phyloP scores from a whole-genome alignment of 2,888 invertebrate species.

The Andrena trimmerana region DNA sequence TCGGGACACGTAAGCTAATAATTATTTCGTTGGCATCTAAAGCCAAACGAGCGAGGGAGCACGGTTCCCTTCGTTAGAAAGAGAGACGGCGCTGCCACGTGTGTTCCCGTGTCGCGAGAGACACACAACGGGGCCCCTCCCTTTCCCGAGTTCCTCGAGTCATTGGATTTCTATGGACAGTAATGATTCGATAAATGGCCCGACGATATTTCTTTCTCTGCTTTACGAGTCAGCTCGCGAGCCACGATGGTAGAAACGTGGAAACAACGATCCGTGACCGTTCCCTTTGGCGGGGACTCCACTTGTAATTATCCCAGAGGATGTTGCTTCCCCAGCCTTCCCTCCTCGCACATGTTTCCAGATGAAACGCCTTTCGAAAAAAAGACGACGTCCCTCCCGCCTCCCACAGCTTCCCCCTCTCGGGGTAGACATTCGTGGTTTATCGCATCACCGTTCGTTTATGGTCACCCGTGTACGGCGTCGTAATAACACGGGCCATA shows the following conservation, averaged over 20 bases:
- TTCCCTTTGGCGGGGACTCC: constrained; percentile 34
- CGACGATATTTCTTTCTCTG: constrained; percentile 69
- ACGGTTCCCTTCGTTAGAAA: constrained; percentile 37
- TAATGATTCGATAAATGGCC: constrained; percentile 77
- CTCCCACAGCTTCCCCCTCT: not conserved
- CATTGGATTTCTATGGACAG: constrained; percentile 67
- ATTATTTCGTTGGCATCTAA: constrained; percentile 58
- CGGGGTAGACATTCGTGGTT: constrained; percentile 52
- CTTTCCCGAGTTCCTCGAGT: constrained; percentile 43
- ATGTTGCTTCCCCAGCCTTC: constrained; percentile 29
- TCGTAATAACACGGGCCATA: constrained; percentile 67
- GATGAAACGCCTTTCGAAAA: constrained; percentile 42
- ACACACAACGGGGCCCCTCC: constrained; percentile 13
- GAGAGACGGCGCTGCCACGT: constrained; percentile 41
- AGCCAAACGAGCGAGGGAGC: constrained; percentile 44
- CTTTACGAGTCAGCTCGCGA: constrained; percentile 63
- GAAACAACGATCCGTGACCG: constrained; percentile 37
- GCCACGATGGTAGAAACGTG: constrained; percentile 16
- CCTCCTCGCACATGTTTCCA: constrained; percentile 45
- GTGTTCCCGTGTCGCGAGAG: constrained; percentile 15
- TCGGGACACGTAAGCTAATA: constrained; percentile 46
- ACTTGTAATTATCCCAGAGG: constrained; percentile 63
- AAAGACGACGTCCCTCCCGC: constrained; percentile 15
- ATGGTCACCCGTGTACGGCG: constrained; percentile 64
- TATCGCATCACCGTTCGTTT: constrained; percentile 68